Base-by-base conservation (phyloP, 2,797 vertebrate genomes). In the Rhinella marina region DNA sequence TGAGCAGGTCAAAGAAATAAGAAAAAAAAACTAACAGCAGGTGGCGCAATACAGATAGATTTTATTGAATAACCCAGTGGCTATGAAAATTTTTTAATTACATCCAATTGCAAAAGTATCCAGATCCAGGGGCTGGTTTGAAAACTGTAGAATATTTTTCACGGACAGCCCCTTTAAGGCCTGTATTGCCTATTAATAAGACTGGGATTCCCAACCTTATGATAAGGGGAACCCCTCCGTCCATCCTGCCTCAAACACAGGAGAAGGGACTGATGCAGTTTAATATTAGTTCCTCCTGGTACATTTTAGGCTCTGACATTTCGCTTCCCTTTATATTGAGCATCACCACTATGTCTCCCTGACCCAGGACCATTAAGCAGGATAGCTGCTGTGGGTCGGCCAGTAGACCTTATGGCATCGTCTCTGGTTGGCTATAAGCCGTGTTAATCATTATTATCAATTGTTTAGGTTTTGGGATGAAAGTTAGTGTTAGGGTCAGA, bases 401-500 rank as follows among this genome's bases (percentile, higher is more conserved):
- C 7, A 19, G 7, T 32, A n/a, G 73, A n/a, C 48, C 48, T 2
- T 0, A 5, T 23, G n/a, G 73, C 73, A 5, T 76, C n/a, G 73
- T 76, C 48, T 52, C 13, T 54, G 50, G 75, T 23, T 25, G 23
- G 14, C 48, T 52, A 77, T 77, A 14, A 77, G 5, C 6, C 6
- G 2, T 3, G 32, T 41, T 41, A 32, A 41, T 73, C 32, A 41
- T 73, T 73, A 21, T 73, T 41, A 48, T 73, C 29, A 41, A n/a
- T 52, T 77, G 23, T 77, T 54, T 52, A 77, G 50, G n/a, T 77
- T 77, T 77, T 25, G n/a, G 75, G 75, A 14, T 77, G 13, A 2
- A 77, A 54, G 23, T 77, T 77, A 77, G 50, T 50, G 50, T 77
- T n/a, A 77, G 75, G 75, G 75, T 77, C 23, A 77, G 48, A 77